Evolutionary conservation across 2,797 vertebrate species (phyloP), one percentile per base, ranked within the genome.

Genomic region (Thripadectes ignobilis): DNA sequence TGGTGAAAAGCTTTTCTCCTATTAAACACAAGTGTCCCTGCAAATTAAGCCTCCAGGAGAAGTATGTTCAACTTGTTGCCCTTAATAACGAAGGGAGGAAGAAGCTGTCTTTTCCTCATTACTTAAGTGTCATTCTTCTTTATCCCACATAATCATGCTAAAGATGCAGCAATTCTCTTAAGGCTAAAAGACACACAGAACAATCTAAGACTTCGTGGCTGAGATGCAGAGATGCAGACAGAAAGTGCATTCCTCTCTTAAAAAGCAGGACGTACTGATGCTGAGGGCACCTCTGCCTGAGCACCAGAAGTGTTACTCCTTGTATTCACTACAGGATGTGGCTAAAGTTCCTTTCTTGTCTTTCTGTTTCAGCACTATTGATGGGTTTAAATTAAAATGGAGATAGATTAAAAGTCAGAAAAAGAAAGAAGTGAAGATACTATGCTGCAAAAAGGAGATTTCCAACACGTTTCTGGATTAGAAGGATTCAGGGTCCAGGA

Each of bases 11-110:
- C 59, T 66, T 77, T 73, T 73, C 49, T 74, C 74, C 46, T 65
- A 54, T 34, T 66, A 92, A 91, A 88, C 52, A 66, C 48, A 92
- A 81, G 67, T 12, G 58, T 85, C 69, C 74, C 77, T 55, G 30
- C 39, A 92, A 85, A 86, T 36, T 78, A 88, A 73, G 49, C 76
- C 79, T 85, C 48, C 13, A 34, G 75, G 63, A 79, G 82, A 48
- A 86, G 27, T 1, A 2, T 80, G 2, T 84, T 52, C 14, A 62
- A 80, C 45, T 32, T 48, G 27, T 24, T 75, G 22, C 59, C 51
- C 59, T 81, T 59, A 88, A 95, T 46, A 85, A 95, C 3, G 43
- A 95, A 94, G 54, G 26, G 39, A 92, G 43, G 74, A 82, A 91
- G 85, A 93, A 59, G 2, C 26, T 66, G 12, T 12, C 17, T 11